Percentiles rank a stretch among this genome's conserved stretches.
Evolutionary conservation across 2,113 vertebrate genomes (phyloP).

Genomic region (Sphaerodactylus townsendi): DNA sequence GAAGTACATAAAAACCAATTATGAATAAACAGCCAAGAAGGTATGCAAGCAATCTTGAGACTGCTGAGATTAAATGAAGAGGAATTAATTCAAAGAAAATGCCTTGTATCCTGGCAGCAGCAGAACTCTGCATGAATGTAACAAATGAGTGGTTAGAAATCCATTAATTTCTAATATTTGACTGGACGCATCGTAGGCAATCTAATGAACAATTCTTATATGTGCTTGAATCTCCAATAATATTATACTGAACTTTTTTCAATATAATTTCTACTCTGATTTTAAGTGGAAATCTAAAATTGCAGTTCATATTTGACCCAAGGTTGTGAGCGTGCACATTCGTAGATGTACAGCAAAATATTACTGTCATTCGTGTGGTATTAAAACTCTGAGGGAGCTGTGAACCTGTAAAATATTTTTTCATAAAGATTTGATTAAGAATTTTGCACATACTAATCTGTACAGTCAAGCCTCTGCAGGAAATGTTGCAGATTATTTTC

Average conservation of each 20-base stretch:
- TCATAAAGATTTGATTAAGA: not conserved
- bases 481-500: conserved; percentile 20
- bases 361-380: not conserved
- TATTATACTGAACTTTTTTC: not conserved
- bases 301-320: not conserved
- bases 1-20: not conserved
- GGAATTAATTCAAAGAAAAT: not conserved
- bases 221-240: not conserved
- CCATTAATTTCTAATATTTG: conserved; percentile 11
- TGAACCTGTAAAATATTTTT: conserved; percentile 26
- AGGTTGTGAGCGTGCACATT: not conserved
- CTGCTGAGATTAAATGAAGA: not conserved
- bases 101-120: not conserved
- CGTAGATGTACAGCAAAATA: not conserved
- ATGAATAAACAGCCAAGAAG: not conserved
- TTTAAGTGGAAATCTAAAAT: not conserved
- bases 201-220: not conserved
- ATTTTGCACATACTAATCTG: conserved; percentile 31
- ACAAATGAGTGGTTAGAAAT: not conserved
- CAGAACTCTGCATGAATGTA: not conserved
- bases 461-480: not conserved
- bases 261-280: conserved; percentile 9
- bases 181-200: not conserved
- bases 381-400: conserved; percentile 21
- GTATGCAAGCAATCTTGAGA: not conserved